Conservation (phyloP, 2,888 invertebrate genomes). For the Apeira syringaria region DNA sequence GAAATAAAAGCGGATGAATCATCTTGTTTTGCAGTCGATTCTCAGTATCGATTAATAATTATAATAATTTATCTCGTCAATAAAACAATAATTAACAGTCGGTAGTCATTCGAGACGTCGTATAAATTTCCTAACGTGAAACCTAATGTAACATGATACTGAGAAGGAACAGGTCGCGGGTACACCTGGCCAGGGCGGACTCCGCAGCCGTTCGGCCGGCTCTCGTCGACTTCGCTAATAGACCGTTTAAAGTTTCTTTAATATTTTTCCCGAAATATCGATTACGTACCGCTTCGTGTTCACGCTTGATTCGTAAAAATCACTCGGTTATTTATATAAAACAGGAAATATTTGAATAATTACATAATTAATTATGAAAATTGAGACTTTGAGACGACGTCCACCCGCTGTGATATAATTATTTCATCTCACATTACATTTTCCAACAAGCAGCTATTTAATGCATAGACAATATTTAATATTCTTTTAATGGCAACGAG, state of each 20-base stretch:
- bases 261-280: conserved; percentile 56
- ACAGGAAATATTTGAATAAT: conserved; percentile 20
- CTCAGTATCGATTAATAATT: conserved; percentile 76
- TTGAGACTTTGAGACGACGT: conserved; percentile 22
- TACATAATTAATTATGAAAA: conserved; percentile 28
- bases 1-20: conserved; percentile 69
- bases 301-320: conserved; percentile 23
- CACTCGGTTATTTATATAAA: conserved; percentile 2
- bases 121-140: conserved; percentile 83
- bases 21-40: conserved; percentile 78
- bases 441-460: too few species aligned
- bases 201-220: conserved; percentile 45
- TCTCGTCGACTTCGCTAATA: conserved; percentile 67
- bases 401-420: conserved; percentile 20
- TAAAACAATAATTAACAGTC: conserved; percentile 80
- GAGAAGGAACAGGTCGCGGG: conserved; percentile 62
- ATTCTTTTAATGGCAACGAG: too few species aligned
- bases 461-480: too few species aligned
- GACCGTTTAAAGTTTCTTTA: conserved; percentile 59
- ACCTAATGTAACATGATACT: conserved; percentile 77
- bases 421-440: conserved; percentile 16
- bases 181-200: conserved; percentile 52
- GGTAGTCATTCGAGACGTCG: conserved; percentile 77
- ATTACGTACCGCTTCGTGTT: conserved; percentile 35
- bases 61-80: conserved; percentile 75